Base-by-base conservation (phyloP, 2,797 vertebrate species). In the Hypotaenidia philippensis region DNA sequence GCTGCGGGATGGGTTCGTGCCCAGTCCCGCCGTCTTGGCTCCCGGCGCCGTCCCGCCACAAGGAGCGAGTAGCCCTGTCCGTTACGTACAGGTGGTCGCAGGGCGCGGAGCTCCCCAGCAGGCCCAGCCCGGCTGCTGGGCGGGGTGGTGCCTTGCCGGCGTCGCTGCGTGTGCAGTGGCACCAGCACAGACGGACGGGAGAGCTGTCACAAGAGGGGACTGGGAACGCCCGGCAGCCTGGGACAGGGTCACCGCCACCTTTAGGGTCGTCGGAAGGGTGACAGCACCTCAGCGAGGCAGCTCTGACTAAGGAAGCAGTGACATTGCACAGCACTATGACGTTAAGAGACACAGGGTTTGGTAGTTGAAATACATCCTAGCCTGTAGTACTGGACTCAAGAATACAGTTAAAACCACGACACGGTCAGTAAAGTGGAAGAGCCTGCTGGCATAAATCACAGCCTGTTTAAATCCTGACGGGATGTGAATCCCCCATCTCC, bases 131-230 rank as follows among this genome's bases (percentile, higher is more conserved):
- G 41, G 41, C 41, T 44, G 41, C 41, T 44, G 41, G 41, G 41
- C 20, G 41, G 18, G 41, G 41, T 44, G 41, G 41, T 44, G 9
- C 41, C 41, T 41, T 41, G 41, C 16, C 41, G 17, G 41, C 41
- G 41, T 41, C 17, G 41, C 16, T 41, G 41, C 17, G 41, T 44
- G 41, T 44, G 18, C 41, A 44, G 18, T 44, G 41, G 41, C 41
- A 41, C 8, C 16, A 75, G 70, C 52, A 9, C 2, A 2, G 2
- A 34, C 5, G 36, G 26, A 3, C 1, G 6, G 2, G 4, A 6
- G 25, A 25, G 68, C 49, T 25, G 40, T 25, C 36, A 25, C 41
- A 41, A 41, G 41, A 41, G 16, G 29, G 11, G 13, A 16, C 20
- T 25, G 47, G 20, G 13, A 11, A 2, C 5, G 13, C 32, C 34